Percentiles rank a stretch among this genome's conserved stretches.
phyloP scores from a whole-genome alignment of 2,113 vertebrate genomes.

The Amazona vittata region DNA sequence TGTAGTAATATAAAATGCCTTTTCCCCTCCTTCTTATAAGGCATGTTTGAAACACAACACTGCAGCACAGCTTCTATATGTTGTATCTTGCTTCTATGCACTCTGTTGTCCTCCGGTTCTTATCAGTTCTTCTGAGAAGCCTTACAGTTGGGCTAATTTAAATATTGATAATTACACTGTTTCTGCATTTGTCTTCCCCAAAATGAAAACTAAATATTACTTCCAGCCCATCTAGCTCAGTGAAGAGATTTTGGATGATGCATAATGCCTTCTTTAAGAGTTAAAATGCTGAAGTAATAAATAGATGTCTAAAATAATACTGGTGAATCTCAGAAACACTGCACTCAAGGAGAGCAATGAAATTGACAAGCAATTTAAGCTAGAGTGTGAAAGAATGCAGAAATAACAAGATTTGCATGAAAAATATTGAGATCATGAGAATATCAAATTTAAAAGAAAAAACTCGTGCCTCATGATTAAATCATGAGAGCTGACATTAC shows the following conservation, averaged over 20 bases:
- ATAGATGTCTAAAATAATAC: slow-evolving; percentile 77
- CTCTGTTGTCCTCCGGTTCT: slow-evolving; percentile 4
- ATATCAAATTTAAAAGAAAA: slow-evolving; percentile 81
- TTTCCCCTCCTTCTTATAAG: background rate
- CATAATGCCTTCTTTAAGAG: slow-evolving; percentile 65
- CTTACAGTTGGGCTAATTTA: background rate
- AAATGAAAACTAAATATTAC: background rate
- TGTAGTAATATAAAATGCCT: background rate
- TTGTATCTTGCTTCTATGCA: background rate
- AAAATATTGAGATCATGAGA: slow-evolving; percentile 83
- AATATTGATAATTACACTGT: slow-evolving; percentile 42
- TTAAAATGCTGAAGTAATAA: slow-evolving; percentile 74
- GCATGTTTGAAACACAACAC: background rate
- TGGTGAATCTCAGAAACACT: slow-evolving; percentile 73
- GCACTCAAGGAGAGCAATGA: slow-evolving; percentile 72
- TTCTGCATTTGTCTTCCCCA: slow-evolving; percentile 1
- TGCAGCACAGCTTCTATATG: background rate
- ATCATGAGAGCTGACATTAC: slow-evolving; percentile 78
- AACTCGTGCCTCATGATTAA: slow-evolving; percentile 81
- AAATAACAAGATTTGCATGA: slow-evolving; percentile 86
- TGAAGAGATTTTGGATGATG: slow-evolving; percentile 60
- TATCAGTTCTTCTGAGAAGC: background rate
- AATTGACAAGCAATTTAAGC: slow-evolving; percentile 83
- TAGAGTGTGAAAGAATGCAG: slow-evolving; percentile 79
- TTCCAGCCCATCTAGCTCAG: slow-evolving; percentile 56